Percentiles rank a stretch among this genome's conserved stretches.
phyloP scores from a whole-genome alignment of 2,888 invertebrate species.

The Epistrophe grossulariae region DNA sequence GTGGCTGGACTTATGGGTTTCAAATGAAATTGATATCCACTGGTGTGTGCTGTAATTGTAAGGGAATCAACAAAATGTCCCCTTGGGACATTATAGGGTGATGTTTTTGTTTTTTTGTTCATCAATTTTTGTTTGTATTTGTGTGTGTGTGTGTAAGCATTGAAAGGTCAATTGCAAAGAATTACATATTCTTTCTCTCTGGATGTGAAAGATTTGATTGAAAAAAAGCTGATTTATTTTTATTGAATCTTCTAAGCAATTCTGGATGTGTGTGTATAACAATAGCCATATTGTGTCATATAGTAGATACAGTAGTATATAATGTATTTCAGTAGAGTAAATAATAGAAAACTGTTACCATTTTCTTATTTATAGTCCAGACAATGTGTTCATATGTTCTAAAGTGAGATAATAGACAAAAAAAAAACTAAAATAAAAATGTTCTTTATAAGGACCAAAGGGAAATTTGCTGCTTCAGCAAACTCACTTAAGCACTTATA shows the following conservation, averaged over 20 bases:
- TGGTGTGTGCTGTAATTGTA: conserved; percentile 43
- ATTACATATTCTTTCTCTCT: conserved; percentile 15
- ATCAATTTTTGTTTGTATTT: too few species aligned
- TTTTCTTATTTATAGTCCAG: neutral
- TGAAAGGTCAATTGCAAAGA: conserved; percentile 22
- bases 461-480: neutral
- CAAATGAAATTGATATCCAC: conserved; percentile 39
- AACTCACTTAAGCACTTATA: neutral
- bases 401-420: neutral
- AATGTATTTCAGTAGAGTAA: neutral
- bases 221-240: conserved; percentile 32
- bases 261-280: neutral
- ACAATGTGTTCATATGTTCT: neutral
- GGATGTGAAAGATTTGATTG: conserved; percentile 30
- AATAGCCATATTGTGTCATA: neutral
- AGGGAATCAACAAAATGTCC: conserved; percentile 39
- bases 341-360: neutral
- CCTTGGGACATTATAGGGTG: conserved; percentile 15
- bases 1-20: conserved; percentile 28
- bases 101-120: neutral
- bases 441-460: neutral
- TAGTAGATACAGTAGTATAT: neutral
- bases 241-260: neutral
- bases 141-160: neutral
- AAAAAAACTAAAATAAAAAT: neutral